phyloP scores from a whole-genome alignment of 2,797 vertebrate genomes.

The Acanthurus leucopareius region DNA sequence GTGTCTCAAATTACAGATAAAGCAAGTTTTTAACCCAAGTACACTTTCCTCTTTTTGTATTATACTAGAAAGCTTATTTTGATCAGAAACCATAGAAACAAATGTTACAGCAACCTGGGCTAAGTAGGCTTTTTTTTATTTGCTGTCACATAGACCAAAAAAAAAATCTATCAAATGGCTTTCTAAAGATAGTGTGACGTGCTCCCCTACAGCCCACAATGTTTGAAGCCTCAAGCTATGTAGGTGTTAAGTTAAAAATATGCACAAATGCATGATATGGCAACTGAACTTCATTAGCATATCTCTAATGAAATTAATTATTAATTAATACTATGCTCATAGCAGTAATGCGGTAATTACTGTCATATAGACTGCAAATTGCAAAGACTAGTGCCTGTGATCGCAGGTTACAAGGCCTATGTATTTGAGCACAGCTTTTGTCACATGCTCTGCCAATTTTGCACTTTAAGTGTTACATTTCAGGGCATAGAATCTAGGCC shows the following conservation, averaged over 20 bases:
- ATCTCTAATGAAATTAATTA: not conserved
- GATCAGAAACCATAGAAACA: constrained; percentile 21
- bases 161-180: constrained; percentile 26
- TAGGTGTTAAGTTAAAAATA: constrained; percentile 26
- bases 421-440: not conserved
- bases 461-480: not conserved
- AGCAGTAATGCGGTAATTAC: not conserved
- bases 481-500: not conserved
- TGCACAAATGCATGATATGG: not conserved
- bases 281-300: not conserved
- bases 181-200: constrained; percentile 44
- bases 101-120: constrained; percentile 8
- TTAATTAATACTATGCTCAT: not conserved
- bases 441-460: not conserved
- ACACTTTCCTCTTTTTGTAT: constrained; percentile 14
- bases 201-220: not conserved
- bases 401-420: not conserved
- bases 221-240: not conserved
- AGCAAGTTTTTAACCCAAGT: not conserved
- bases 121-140: constrained; percentile 13
- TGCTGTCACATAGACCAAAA: constrained; percentile 16
- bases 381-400: not conserved
- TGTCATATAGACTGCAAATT: not conserved
- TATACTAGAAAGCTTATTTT: constrained; percentile 1
- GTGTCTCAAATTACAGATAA: constrained; percentile 15